Conservation (phyloP, 2,888 invertebrate genomes). For the Leistus spinibarbis region DNA sequence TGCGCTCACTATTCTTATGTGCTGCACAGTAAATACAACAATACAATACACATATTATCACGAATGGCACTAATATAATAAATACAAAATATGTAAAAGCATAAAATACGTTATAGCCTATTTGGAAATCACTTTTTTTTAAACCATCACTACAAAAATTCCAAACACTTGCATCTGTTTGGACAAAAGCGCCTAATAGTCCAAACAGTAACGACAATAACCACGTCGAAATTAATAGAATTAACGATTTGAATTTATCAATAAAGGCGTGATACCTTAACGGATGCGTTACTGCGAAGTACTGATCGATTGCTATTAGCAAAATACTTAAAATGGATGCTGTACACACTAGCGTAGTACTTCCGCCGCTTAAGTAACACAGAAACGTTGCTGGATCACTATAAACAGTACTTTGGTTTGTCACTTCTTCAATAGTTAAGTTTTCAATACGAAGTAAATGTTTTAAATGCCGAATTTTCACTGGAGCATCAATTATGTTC, state of each 20-base stretch:
- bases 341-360: constrained; percentile 64
- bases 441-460: constrained; percentile 17
- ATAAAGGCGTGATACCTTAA: constrained; percentile 66
- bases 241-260: constrained; percentile 59
- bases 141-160: constrained; percentile 51
- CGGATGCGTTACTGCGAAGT: constrained; percentile 70
- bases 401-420: background rate
- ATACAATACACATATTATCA: constrained; percentile 75
- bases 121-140: constrained; percentile 38
- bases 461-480: constrained; percentile 19
- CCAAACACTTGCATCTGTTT: constrained; percentile 58
- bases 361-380: constrained; percentile 64
- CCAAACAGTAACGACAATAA: constrained; percentile 57
- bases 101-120: constrained; percentile 57
- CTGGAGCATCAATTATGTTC: background rate
- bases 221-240: constrained; percentile 61
- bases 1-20: constrained; percentile 70
- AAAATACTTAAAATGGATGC: constrained; percentile 68
- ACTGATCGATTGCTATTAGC: constrained; percentile 69
- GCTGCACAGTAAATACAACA: constrained; percentile 77
- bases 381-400: constrained; percentile 40
- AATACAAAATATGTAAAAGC: constrained; percentile 57
- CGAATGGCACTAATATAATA: constrained; percentile 62
- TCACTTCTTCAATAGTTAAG: constrained; percentile 9
- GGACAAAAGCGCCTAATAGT: constrained; percentile 58